phyloP scores from a whole-genome alignment of 2,888 invertebrate species.

The Phengaris arion region DNA sequence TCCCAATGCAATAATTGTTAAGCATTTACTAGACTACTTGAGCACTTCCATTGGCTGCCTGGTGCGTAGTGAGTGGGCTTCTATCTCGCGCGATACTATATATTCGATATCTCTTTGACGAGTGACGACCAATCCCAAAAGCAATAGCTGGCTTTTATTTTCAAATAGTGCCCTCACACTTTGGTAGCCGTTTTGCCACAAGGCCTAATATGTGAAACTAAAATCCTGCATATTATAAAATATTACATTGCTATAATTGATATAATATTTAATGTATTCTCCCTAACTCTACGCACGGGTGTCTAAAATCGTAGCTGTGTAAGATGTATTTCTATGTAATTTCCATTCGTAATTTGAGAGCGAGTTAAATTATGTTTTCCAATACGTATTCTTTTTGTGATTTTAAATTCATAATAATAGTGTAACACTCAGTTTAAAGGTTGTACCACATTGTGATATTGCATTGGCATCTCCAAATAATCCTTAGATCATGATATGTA shows the following conservation, averaged over 20 bases:
- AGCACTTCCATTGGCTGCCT: slow-evolving; percentile 20
- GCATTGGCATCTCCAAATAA: slow-evolving; percentile 24
- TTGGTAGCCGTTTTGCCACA: background rate
- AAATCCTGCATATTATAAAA: background rate
- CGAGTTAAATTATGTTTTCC: slow-evolving; percentile 5
- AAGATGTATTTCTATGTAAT: slow-evolving; percentile 13
- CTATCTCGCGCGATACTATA: background rate
- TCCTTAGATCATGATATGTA: slow-evolving; percentile 14
- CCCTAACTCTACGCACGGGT: slow-evolving; percentile 20
- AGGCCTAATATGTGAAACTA: background rate
- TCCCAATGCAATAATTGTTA: slow-evolving; percentile 27
- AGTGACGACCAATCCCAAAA: background rate
- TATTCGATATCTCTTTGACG: background rate
- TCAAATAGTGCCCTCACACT: background rate
- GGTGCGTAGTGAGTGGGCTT: slow-evolving; percentile 12
- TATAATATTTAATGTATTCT: background rate
- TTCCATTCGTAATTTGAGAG: slow-evolving; percentile 9
- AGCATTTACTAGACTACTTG: slow-evolving; percentile 28
- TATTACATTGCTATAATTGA: background rate
- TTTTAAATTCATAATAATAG: slow-evolving; percentile 14
- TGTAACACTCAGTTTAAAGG: slow-evolving; percentile 17
- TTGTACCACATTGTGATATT: slow-evolving; percentile 29
- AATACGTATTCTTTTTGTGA: slow-evolving; percentile 18
- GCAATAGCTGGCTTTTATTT: background rate
- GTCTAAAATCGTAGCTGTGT: slow-evolving; percentile 20